Evolutionary conservation across 2,888 invertebrate species (phyloP).

Genomic region (Eutolmus rufibarbis): DNA sequence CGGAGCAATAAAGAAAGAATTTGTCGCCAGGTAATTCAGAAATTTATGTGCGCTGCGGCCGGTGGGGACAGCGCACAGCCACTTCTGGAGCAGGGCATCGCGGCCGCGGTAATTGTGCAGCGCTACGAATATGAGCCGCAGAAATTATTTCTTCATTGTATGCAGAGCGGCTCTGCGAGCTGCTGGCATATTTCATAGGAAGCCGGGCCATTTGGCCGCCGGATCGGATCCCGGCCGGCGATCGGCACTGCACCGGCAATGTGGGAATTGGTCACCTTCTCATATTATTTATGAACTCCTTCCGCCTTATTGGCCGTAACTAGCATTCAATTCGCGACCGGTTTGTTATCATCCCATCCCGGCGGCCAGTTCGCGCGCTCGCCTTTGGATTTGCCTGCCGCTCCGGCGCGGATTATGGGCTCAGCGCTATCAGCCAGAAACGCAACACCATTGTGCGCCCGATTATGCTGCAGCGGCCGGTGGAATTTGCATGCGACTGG

Average conservation of each 20-base stretch:
- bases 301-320: constrained; percentile 36
- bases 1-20: constrained; percentile 52
- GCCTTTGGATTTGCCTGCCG: constrained; percentile 2
- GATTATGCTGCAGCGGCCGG: background rate
- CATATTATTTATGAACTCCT: constrained; percentile 47
- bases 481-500: constrained; percentile 11
- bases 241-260: constrained; percentile 21
- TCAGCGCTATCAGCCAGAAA: constrained; percentile 20
- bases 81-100: constrained; percentile 14
- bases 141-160: constrained; percentile 48
- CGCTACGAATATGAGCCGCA: constrained; percentile 16
- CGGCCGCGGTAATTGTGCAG: constrained; percentile 24
- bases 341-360: too few relatives aligned
- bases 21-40: constrained; percentile 52
- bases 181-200: constrained; percentile 46
- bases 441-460: constrained; percentile 27
- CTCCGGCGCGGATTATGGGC: constrained; percentile 12
- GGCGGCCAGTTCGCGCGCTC: background rate
- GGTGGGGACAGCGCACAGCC: background rate
- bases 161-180: constrained; percentile 41
- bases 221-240: background rate
- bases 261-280: constrained; percentile 44
- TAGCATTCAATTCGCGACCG: constrained; percentile 10
- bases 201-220: constrained; percentile 26
- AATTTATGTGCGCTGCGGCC: constrained; percentile 48